phyloP scores from a whole-genome alignment of 2,888 invertebrate genomes.

The Macrophya alboannulata region DNA sequence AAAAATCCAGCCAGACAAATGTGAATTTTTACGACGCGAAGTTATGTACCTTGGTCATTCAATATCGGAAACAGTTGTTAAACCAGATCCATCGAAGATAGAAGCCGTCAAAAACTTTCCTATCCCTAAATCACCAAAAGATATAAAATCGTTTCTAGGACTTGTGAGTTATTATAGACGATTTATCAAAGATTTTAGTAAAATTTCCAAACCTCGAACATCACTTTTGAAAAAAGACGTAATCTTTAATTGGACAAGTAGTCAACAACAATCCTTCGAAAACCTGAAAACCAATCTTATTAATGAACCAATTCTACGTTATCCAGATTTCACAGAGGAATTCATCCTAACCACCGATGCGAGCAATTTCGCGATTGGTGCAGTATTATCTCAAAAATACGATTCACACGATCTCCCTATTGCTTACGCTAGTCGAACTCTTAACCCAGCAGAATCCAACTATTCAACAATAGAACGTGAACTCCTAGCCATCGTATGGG shows the following conservation, averaged over 20 bases:
- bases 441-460: conserved; percentile 72
- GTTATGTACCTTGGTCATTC: conserved; percentile 67
- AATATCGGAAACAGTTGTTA: conserved; percentile 66
- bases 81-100: conserved; percentile 65
- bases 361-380: conserved; percentile 68
- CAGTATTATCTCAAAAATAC: conserved; percentile 70
- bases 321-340: conserved; percentile 68
- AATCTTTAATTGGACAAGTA: conserved; percentile 63
- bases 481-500: conserved; percentile 74
- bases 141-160: conserved; percentile 70
- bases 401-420: conserved; percentile 67
- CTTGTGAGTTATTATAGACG: conserved; percentile 71
- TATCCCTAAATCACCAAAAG: conserved; percentile 60
- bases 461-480: conserved; percentile 76
- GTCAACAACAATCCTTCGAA: conserved; percentile 60
- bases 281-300: conserved; percentile 33
- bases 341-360: conserved; percentile 75
- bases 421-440: conserved; percentile 59
- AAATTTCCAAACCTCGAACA: conserved; percentile 67
- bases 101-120: conserved; percentile 63
- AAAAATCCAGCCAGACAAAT: conserved; percentile 70
- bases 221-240: conserved; percentile 62
- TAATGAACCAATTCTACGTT: conserved; percentile 61
- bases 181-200: conserved; percentile 70
- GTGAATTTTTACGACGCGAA: conserved; percentile 68